phyloP scores from a whole-genome alignment of 2,113 vertebrate species.

The Chelonoidis abingdonii region DNA sequence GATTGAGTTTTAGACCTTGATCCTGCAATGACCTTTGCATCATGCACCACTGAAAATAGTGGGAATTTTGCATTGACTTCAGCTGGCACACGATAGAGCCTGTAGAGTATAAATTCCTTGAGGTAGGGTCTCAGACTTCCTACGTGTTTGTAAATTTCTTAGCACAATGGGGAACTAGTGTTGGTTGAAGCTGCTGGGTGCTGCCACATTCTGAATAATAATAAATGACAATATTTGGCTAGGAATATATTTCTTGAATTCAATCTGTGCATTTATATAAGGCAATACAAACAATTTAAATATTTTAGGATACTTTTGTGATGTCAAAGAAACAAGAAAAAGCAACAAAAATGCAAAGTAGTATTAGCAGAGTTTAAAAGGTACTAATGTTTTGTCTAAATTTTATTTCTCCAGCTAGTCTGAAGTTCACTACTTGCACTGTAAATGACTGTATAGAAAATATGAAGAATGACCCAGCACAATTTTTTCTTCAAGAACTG shows the following conservation, averaged over 20 bases:
- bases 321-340: neutral
- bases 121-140: neutral
- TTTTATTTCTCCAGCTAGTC: neutral
- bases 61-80: neutral
- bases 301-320: neutral
- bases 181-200: neutral
- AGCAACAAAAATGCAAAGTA: neutral
- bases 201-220: neutral
- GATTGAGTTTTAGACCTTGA: neutral
- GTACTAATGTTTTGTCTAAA: neutral
- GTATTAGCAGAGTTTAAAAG: neutral
- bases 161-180: neutral
- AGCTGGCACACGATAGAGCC: neutral
- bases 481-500: too few relatives aligned
- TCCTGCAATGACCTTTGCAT: neutral
- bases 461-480: too few relatives aligned
- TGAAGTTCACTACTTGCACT: too few relatives aligned
- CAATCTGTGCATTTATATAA: neutral
- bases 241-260: neutral
- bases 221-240: neutral
- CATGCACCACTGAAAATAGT: neutral
- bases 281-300: neutral
- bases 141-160: neutral
- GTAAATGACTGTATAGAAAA: too few relatives aligned
- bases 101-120: neutral